Evolutionary conservation across 2,113 vertebrate genomes (phyloP).

Genomic region (Galemys pyrenaicus): DNA sequence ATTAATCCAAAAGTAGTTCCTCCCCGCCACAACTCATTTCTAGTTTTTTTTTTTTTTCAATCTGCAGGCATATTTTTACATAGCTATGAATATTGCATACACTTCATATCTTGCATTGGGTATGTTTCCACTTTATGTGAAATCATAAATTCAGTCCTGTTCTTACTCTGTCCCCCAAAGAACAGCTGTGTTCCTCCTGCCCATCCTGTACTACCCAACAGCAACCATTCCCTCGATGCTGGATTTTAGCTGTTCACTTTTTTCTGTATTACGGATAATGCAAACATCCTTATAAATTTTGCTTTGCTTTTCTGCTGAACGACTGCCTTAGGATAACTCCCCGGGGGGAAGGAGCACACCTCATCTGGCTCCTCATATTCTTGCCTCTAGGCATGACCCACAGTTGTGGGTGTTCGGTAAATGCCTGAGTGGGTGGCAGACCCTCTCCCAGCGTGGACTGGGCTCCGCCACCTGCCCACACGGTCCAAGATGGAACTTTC

Average conservation of each 20-base stretch:
- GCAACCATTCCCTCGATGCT: not conserved
- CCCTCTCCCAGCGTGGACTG: not conserved
- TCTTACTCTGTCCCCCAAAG: not conserved
- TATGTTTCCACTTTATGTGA: not conserved
- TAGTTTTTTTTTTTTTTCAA: conserved; percentile 37
- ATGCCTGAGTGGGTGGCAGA: not conserved
- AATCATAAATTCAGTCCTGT: not conserved
- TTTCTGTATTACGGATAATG: not conserved
- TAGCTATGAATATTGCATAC: not conserved
- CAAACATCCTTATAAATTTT: not conserved
- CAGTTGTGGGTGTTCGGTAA: not conserved
- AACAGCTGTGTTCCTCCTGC: not conserved
- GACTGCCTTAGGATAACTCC: not conserved
- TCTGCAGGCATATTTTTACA: not conserved
- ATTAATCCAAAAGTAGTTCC: not conserved
- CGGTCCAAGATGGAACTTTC: not conserved
- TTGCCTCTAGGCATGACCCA: rapidly evolving
- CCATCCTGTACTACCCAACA: rapidly evolving
- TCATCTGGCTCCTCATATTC: too few species aligned
- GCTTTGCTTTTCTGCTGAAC: not conserved
- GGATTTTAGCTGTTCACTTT: not conserved
- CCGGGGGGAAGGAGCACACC: not conserved
- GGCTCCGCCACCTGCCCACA: not conserved
- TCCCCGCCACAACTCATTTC: not conserved
- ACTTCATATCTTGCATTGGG: not conserved